A percentile compares a stretch with the other conserved stretches of the same genome.
phyloP scores from a whole-genome alignment of 2,113 vertebrate genomes.

The Caretta caretta region DNA sequence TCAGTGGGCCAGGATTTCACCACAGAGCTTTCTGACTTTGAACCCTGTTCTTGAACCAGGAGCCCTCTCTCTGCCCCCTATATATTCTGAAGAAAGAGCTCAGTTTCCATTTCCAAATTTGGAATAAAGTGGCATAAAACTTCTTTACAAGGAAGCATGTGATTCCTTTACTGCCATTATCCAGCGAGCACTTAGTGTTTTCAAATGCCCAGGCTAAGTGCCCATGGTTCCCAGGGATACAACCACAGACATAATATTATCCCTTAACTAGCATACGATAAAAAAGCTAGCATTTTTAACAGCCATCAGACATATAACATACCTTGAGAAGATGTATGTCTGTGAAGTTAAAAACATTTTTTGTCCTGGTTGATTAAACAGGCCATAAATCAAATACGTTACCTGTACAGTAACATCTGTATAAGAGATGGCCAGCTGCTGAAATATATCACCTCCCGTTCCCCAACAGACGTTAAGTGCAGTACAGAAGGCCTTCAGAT shows the following conservation, averaged over 20 bases:
- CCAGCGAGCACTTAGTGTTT: not conserved
- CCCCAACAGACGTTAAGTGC: not conserved
- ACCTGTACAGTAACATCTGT: not conserved
- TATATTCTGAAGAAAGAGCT: not conserved
- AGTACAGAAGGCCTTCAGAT: not conserved
- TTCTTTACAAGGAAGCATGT: not conserved
- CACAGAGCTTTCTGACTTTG: not conserved
- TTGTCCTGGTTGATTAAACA: not conserved
- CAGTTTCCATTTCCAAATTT: not conserved
- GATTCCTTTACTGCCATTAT: not conserved
- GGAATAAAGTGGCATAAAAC: not conserved
- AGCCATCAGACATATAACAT: not conserved
- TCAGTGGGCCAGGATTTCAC: not conserved
- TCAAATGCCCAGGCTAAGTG: rapidly evolving
- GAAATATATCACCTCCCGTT: not conserved
- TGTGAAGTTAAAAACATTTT: not conserved
- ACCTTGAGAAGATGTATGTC: not conserved
- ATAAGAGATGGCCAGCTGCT: not conserved
- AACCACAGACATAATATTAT: not conserved
- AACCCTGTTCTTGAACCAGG: not conserved
- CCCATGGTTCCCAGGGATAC: not conserved
- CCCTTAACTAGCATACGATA: not conserved
- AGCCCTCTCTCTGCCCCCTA: not conserved
- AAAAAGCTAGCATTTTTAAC: not conserved
- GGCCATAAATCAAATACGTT: not conserved